These are phyloP conservation scores for Myotis davidii DNA, from an alignment of 2,113 vertebrate species.

Conservation along the genomic window DNA sequence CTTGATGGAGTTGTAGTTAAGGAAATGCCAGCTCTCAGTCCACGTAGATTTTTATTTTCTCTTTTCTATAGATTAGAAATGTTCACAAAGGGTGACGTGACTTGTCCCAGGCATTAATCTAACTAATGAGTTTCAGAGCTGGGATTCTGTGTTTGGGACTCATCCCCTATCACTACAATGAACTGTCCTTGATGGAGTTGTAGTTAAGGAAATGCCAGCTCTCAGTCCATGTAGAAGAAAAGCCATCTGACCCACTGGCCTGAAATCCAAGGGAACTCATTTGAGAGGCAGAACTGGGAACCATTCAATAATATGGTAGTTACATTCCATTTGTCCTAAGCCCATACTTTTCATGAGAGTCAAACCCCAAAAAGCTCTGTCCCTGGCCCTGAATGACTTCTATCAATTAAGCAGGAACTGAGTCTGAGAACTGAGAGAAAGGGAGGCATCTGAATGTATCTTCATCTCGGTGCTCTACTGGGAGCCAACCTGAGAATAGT, in stretches of 20 bases:
- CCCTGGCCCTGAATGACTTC: not conserved
- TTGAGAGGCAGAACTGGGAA: not conserved
- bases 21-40: not conserved
- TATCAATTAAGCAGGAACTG: not conserved
- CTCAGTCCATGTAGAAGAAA: not conserved
- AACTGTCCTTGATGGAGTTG: not conserved
- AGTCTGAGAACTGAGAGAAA: not conserved
- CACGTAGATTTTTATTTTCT: not conserved
- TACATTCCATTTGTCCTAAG: not conserved
- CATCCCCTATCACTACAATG: not conserved
- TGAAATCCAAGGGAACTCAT: not conserved
- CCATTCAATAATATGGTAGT: not conserved
- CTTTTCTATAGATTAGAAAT: not conserved
- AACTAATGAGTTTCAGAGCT: not conserved
- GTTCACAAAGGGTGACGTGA: not conserved
- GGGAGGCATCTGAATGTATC: not conserved
- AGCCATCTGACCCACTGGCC: not conserved
- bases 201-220: not conserved
- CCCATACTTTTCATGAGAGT: not conserved
- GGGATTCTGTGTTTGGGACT: not conserved
- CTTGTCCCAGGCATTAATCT: not conserved
- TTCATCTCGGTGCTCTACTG: not conserved
- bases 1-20: not conserved
- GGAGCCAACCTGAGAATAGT: not conserved
- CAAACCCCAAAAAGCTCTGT: not conserved